phyloP scores from a whole-genome alignment of 2,797 vertebrate species.

The Sebastes umbrosus region DNA sequence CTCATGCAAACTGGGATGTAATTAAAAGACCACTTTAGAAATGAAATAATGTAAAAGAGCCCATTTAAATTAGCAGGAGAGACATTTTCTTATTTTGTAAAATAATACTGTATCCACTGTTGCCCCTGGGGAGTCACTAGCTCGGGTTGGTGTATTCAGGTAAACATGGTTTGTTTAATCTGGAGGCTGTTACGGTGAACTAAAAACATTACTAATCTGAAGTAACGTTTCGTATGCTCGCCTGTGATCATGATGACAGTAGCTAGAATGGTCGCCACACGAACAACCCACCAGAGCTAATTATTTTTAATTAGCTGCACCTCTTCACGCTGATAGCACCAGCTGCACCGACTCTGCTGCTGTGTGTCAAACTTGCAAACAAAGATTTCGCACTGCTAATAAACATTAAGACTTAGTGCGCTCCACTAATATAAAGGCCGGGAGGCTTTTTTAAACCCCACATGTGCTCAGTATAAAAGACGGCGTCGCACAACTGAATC shows the following conservation, averaged over 20 bases:
- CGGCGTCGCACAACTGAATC: constrained; percentile 20
- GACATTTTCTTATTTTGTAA: neutral
- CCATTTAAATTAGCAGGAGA: neutral
- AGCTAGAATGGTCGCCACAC: neutral
- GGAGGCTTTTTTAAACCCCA: constrained; percentile 11
- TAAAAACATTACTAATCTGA: neutral
- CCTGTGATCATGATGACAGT: constrained; percentile 34
- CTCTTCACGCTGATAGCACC: constrained; percentile 18
- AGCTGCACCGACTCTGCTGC: constrained; percentile 22
- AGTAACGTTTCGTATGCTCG: neutral
- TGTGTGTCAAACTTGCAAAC: constrained; percentile 20
- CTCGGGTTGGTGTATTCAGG: neutral
- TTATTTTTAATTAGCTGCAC: constrained; percentile 51
- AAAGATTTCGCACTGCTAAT: constrained; percentile 30
- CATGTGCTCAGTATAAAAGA: constrained; percentile 5
- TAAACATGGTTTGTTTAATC: neutral
- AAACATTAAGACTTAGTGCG: constrained; percentile 11
- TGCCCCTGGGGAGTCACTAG: neutral
- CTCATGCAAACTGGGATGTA: neutral
- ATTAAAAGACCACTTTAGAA: neutral
- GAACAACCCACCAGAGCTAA: constrained; percentile 13
- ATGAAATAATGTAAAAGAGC: neutral
- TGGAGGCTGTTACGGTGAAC: neutral
- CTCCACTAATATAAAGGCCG: neutral
- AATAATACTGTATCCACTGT: neutral